Evolutionary conservation across 2,113 vertebrate species (phyloP).

Genomic region (Sula dactylatra): DNA sequence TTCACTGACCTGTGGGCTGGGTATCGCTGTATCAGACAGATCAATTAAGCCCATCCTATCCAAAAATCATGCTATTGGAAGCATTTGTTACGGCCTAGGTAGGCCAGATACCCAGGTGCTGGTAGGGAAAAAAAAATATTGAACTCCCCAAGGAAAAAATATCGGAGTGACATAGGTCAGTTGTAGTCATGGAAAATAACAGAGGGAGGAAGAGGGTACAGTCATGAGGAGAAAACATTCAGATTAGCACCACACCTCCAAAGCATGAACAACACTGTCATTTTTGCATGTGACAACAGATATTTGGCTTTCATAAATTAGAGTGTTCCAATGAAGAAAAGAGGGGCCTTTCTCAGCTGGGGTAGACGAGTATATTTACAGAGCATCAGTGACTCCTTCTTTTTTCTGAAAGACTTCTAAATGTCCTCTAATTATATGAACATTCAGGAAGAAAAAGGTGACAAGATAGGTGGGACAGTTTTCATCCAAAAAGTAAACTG

Average conservation of each 20-base stretch:
- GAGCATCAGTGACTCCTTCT: not conserved
- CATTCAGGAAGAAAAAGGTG: not conserved
- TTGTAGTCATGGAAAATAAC: not conserved
- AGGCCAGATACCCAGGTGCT: not conserved
- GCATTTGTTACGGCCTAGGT: not conserved
- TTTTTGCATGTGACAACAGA: not conserved
- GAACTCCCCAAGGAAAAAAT: not conserved
- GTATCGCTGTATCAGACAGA: not conserved
- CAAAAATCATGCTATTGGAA: not conserved
- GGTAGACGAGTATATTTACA: not conserved
- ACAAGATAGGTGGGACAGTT: not conserved
- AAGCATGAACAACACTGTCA: not conserved
- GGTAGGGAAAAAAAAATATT: not conserved
- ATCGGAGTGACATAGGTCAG: not conserved
- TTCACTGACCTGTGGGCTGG: not conserved
- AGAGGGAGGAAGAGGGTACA: not conserved
- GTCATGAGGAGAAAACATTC: not conserved
- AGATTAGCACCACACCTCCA: not conserved
- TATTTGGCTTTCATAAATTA: not conserved
- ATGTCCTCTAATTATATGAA: not conserved
- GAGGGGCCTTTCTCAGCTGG: not conserved
- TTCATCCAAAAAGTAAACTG: not conserved
- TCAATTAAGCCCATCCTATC: not conserved
- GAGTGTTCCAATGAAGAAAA: not conserved
- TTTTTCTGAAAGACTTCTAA: not conserved